Base-by-base conservation (phyloP, 2,113 vertebrate genomes). In the Gadus macrocephalus region DNA sequence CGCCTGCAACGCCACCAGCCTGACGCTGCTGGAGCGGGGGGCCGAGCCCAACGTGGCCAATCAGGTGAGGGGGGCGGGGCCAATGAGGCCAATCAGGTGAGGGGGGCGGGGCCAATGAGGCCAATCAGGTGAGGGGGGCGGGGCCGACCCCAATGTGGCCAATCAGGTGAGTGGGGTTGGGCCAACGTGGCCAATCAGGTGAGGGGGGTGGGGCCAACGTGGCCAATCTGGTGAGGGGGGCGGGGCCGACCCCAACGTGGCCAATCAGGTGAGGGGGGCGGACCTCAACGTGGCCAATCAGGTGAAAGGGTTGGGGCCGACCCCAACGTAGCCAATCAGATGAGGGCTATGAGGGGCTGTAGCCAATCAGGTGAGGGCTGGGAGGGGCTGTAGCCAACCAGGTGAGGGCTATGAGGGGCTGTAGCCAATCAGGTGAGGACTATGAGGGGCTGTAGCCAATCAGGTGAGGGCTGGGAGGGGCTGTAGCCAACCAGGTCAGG, bases 1-100 rank as follows among this genome's bases (percentile, higher is more conserved):
- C 19, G 87, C 92, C 28, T 70, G 93, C 75, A 87, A 90, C 81
- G 79, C 90, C 1, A 88, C 91, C 60, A 98, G 96, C 77, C 79
- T 96, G 79, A 81, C 78, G 20, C 85, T 98, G 74, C 80, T 98
- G 87, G 91, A 93, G 53, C 92, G 64, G 77, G 96, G 95, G 77
- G 93, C 95, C 27, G 83, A 96, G 81, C 94, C 96, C 62, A 92
- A 91, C 73, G 84, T 95, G n/a, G 77, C 67, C 53, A 89, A 95
- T 75, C 49, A 90, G 91, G 92, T 93, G 15, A 22, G 56, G 64
- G 11, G 8, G 1, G 35, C 38, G 5, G 4, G 0, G 9, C 11
- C 58, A 3, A 59, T 2, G 2, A n/a, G n/a, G n/a, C n/a, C n/a
- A n/a, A n/a, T n/a, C n/a, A n/a, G n/a, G n/a, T n/a, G n/a, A n/a